Percentiles rank a stretch among this genome's conserved stretches.
phyloP scores from a whole-genome alignment of 1,140 invertebrate genomes.

The Sycobia sp. region DNA sequence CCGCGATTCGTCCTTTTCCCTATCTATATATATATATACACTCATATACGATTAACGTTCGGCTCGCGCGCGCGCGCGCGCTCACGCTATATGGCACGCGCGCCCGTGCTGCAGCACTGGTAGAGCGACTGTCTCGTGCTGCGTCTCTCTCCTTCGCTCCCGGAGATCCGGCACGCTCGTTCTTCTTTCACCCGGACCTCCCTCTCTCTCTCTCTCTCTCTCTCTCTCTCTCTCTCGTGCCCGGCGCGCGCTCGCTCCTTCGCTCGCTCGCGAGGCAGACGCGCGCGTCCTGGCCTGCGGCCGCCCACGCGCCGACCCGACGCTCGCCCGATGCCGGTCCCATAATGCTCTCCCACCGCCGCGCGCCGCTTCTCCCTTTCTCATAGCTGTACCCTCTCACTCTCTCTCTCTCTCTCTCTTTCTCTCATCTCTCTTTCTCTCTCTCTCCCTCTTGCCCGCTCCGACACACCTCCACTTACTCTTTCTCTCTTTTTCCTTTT shows the following conservation, averaged over 20 bases:
- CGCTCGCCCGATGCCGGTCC: constrained; percentile 8
- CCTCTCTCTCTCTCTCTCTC: constrained; percentile 13
- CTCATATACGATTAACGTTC: neutral
- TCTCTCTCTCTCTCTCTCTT: constrained; percentile 25
- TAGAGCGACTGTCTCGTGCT: neutral
- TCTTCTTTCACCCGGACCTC: neutral
- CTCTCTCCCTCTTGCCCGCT: neutral
- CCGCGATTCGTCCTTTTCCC: constrained; percentile 20
- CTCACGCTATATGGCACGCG: neutral
- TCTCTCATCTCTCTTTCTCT: too few species aligned
- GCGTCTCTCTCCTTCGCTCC: neutral
- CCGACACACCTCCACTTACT: neutral
- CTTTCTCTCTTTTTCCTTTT: too few species aligned
- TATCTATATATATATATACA: too few species aligned
- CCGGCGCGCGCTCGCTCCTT: too few species aligned
- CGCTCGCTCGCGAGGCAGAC: constrained; percentile 45
- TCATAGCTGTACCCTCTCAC: constrained; percentile 18
- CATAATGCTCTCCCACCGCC: constrained; percentile 44
- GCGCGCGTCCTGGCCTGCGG: constrained; percentile 62
- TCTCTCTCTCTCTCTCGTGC: constrained; percentile 32
- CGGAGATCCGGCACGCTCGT: constrained; percentile 35
- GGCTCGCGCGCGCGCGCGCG: constrained; percentile 6
- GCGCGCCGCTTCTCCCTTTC: constrained; percentile 18
- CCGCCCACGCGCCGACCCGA: constrained; percentile 62
- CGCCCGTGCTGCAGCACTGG: neutral